Base-by-base conservation (phyloP, 2,888 invertebrate genomes). In the Troglohyphantes excavatus region DNA sequence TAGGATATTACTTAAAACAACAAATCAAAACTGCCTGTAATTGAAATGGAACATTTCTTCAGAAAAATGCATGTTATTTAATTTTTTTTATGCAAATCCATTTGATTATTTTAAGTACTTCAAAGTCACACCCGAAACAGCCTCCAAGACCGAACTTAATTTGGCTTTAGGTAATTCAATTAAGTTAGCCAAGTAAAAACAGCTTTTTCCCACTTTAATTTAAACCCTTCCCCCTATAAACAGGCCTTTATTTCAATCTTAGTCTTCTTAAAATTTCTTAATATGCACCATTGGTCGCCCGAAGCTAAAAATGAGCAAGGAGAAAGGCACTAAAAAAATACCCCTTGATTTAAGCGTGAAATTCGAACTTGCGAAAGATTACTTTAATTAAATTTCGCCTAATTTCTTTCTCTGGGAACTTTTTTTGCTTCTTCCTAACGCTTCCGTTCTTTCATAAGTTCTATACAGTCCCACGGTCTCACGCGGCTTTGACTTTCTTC, bases 351-450 rank as follows among this genome's bases (percentile, higher is more conserved):
- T 63, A 21, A 70, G 39, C 76, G 27, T 23, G 61, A 33, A 70
- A 19, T 76, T 76, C 63, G 29, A 75, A 65, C 39, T 39, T 33
- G 5, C 33, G 63, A 39, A 78, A 78, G 17, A 75, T 59, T 59
- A 29, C 75, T 63, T 76, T 76, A 76, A 76, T 76, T 76, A 75
- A 75, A 61, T 75, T 75, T 33, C 61, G 21, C 26, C 59, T 75
- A 75, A 76, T 76, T 76, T 59, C 29, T 59, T 33, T 75, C 0
- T 0, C n/a, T 21, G 19, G 21, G 29, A 13, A 0, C 3, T 19
- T 26, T 27, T 33, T 29, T 29, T 21, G n/a, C 26, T n/a, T 2
- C 27, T 6, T n/a, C 46, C 13, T 17, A 7, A 61, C 19, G 17
- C 7, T 39, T 23, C n/a, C 39, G 21, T 6, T 9, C 26, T 29